Evolutionary conservation across 1,140 invertebrate genomes (phyloP).

Genomic region (Zaprionus taronus): DNA sequence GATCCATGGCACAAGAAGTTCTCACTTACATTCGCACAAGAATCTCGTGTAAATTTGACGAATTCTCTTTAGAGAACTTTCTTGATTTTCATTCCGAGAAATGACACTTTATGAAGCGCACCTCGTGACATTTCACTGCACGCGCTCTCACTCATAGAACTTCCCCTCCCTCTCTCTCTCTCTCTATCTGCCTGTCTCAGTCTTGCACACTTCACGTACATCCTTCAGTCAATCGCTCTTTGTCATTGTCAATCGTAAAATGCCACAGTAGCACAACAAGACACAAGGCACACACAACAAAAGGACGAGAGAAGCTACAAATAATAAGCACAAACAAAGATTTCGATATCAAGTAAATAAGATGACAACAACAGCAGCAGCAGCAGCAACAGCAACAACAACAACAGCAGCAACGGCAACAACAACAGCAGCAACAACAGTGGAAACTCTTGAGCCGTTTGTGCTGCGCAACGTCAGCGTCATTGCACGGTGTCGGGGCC

Average conservation of each 20-base stretch:
- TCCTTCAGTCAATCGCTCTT: slow-evolving; percentile 9
- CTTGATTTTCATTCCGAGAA: not conserved
- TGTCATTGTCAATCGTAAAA: slow-evolving; percentile 67
- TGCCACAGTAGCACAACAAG: slow-evolving; percentile 30
- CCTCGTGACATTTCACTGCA: slow-evolving; percentile 47
- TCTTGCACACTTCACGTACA: slow-evolving; percentile 12
- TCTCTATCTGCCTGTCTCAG: not conserved
- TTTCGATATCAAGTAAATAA: slow-evolving; percentile 72
- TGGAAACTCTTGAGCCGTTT: slow-evolving; percentile 36
- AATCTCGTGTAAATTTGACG: not conserved
- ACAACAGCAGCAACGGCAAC: not conserved
- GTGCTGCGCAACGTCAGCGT: slow-evolving; percentile 54
- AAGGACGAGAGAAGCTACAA: slow-evolving; percentile 52
- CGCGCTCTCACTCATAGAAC: not conserved
- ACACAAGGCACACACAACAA: slow-evolving; percentile 6
- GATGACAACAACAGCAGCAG: slow-evolving; percentile 48
- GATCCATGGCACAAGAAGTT: not conserved
- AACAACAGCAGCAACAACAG: too few relatives aligned
- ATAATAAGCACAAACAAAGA: slow-evolving; percentile 80
- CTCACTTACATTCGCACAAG: not conserved
- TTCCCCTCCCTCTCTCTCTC: not conserved
- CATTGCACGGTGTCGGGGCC: slow-evolving; percentile 27
- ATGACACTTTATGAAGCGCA: slow-evolving; percentile 26
- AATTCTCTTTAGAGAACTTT: not conserved
- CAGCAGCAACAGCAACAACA: not conserved